These are phyloP conservation scores for Diplodus puntazzo DNA, from an alignment of 2,797 vertebrate species.

Conservation along the genomic window DNA sequence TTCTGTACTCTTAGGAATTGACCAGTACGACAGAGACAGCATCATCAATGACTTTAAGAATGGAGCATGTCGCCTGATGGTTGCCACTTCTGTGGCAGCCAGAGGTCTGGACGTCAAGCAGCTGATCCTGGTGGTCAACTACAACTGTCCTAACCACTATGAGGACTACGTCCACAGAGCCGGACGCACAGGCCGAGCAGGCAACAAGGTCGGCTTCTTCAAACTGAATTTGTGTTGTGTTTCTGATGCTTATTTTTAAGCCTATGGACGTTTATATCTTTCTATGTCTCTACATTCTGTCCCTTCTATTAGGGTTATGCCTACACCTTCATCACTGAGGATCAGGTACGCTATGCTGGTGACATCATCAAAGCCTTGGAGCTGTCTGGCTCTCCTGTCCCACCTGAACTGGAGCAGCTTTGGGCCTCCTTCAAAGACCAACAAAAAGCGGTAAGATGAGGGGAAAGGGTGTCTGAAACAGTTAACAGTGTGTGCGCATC, in stretches of 20 bases:
- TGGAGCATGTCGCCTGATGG: slow-evolving; percentile 95
- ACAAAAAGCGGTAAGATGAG: slow-evolving; percentile 92
- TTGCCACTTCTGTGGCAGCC: slow-evolving; percentile 97
- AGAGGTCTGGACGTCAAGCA: slow-evolving; percentile 97
- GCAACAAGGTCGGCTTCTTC: slow-evolving; percentile 90
- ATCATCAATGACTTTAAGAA: slow-evolving; percentile 99
- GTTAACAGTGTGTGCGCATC: neutral
- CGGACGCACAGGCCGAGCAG: slow-evolving; percentile 95
- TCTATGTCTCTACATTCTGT: neutral
- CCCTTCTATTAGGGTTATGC: slow-evolving; percentile 89
- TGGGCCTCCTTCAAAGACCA: slow-evolving; percentile 98
- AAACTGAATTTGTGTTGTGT: neutral
- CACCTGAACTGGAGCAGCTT: slow-evolving; percentile 93
- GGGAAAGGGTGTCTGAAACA: neutral
- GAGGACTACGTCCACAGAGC: slow-evolving; percentile 99
- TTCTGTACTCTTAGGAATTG: slow-evolving; percentile 88
- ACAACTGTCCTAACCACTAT: slow-evolving; percentile 98
- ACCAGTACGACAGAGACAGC: slow-evolving; percentile 98
- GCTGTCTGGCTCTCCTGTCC: slow-evolving; percentile 91
- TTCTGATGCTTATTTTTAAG: neutral
- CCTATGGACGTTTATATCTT: neutral
- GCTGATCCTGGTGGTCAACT: slow-evolving; percentile 96
- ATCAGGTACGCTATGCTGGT: slow-evolving; percentile 95
- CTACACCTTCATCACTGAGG: slow-evolving; percentile 98
- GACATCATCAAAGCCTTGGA: slow-evolving; percentile 99